Conservation (phyloP, 1,140 invertebrate genomes). For the Aphidius gifuensis region DNA sequence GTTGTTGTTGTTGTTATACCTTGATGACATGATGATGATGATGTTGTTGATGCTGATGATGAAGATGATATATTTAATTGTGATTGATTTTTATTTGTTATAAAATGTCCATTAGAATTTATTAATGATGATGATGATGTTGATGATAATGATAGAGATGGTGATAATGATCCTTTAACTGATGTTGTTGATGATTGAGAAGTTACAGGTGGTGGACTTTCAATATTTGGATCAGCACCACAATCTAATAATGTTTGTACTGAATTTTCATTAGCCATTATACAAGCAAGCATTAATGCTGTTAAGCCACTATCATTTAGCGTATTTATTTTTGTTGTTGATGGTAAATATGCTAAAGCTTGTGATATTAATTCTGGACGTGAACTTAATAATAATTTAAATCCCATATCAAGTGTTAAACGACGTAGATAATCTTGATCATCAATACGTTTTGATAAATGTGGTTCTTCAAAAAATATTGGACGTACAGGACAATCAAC, state of each 20-base stretch:
- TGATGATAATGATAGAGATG: constrained; percentile 24
- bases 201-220: constrained; percentile 57
- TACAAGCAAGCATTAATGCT: constrained; percentile 76
- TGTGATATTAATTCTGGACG: constrained; percentile 75
- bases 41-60: constrained; percentile 26
- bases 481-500: constrained; percentile 82
- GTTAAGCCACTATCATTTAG: constrained; percentile 77
- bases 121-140: constrained; percentile 15
- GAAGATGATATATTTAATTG: constrained; percentile 17
- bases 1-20: background rate
- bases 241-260: constrained; percentile 71
- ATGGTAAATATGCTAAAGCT: constrained; percentile 71
- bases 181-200: constrained; percentile 36
- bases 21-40: constrained; percentile 19
- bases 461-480: constrained; percentile 59
- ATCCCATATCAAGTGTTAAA: constrained; percentile 74
- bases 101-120: no score
- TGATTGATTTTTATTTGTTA: constrained; percentile 15
- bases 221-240: constrained; percentile 72
- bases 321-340: constrained; percentile 69
- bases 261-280: constrained; percentile 75
- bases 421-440: constrained; percentile 60
- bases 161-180: constrained; percentile 26
- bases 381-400: constrained; percentile 74
- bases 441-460: constrained; percentile 53